Conservation (phyloP, 2,113 vertebrate species). For the Oryctolagus cuniculus region mOryCun1.1 NC_091440.1:126253001-126253500, state of each 20-base stretch:
- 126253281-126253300: background rate
- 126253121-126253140: background rate
- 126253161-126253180: too few relatives aligned
- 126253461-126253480: background rate
- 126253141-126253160: background rate
- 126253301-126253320: background rate
- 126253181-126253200: background rate
- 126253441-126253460: background rate
- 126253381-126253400: background rate
- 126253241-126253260: background rate
- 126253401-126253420: rapidly evolving
- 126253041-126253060: background rate
- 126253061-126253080: background rate
- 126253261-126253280: background rate
- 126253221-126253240: background rate
- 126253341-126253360: background rate
- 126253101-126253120: background rate
- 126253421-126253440: background rate
- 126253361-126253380: background rate
- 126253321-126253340: background rate
- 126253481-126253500: background rate
- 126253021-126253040: too few relatives aligned
- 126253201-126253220: too few relatives aligned
- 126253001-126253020: too few relatives aligned
- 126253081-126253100: background rate